These are phyloP conservation scores for Cyanocitta stelleri DNA, from an alignment of 2,113 vertebrate species.

Conservation along the genomic window DNA sequence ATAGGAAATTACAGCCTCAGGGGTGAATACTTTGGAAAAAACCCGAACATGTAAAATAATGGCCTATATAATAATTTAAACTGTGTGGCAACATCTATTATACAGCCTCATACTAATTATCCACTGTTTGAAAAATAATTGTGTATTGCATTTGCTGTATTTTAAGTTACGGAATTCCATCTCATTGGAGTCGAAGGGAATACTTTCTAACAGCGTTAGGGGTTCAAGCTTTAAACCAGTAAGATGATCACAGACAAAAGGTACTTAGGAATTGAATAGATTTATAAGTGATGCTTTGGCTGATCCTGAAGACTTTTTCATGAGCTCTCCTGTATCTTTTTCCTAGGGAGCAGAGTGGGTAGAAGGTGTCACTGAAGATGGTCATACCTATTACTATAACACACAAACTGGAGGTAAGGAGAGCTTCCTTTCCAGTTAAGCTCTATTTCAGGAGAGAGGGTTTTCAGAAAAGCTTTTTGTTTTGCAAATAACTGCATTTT, in stretches of 20 bases:
- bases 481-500: not conserved
- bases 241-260: not conserved
- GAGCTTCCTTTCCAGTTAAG: not conserved
- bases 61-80: not conserved
- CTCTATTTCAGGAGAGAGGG: not conserved
- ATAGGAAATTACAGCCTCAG: not conserved
- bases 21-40: not conserved
- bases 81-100: not conserved
- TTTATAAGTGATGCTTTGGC: not conserved
- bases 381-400: slow-evolving; percentile 91
- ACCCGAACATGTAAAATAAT: not conserved
- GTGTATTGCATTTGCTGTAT: not conserved
- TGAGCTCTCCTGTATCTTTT: not conserved
- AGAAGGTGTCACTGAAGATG: slow-evolving; percentile 87
- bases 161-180: not conserved
- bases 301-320: not conserved
- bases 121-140: not conserved
- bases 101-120: not conserved
- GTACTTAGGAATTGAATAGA: not conserved
- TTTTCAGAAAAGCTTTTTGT: not conserved
- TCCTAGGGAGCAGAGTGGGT: slow-evolving; percentile 76
- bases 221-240: not conserved
- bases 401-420: slow-evolving; percentile 84
- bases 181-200: not conserved
- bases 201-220: not conserved